Evolutionary conservation across 2,113 vertebrate species (phyloP).

Genomic region (Cepphus grylle): DNA sequence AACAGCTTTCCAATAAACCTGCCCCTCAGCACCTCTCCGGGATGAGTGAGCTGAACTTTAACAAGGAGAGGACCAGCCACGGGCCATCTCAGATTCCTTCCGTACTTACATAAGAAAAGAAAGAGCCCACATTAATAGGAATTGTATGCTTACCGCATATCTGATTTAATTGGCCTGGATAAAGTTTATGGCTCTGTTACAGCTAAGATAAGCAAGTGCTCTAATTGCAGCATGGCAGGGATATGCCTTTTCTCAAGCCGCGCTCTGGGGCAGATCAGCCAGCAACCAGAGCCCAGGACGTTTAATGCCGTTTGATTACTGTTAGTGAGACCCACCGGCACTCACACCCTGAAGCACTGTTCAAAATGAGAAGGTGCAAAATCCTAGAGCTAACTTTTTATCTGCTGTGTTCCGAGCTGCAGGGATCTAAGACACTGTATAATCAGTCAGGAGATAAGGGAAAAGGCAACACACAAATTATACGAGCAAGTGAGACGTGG

Average conservation of each 20-base stretch:
- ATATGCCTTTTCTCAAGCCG: accelerated
- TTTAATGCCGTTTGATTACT: background rate
- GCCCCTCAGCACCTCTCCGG: accelerated
- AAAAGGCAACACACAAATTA: background rate
- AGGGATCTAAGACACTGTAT: background rate
- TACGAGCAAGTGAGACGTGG: background rate
- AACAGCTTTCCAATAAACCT: background rate
- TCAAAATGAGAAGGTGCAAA: background rate
- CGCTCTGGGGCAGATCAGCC: background rate
- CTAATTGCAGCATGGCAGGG: background rate
- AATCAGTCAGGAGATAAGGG: background rate
- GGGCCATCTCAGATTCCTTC: background rate
- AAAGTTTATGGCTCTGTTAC: background rate
- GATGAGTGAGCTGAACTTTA: background rate
- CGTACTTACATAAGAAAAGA: background rate
- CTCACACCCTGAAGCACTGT: background rate
- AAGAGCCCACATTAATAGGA: background rate
- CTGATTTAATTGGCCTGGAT: background rate
- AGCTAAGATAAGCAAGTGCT: background rate
- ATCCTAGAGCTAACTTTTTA: background rate
- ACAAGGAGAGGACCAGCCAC: background rate
- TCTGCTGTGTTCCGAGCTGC: background rate
- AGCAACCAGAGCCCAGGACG: background rate
- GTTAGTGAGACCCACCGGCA: background rate
- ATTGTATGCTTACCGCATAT: background rate